Conservation (phyloP, 2,888 invertebrate species). For the Lumbricus terrestris region DNA sequence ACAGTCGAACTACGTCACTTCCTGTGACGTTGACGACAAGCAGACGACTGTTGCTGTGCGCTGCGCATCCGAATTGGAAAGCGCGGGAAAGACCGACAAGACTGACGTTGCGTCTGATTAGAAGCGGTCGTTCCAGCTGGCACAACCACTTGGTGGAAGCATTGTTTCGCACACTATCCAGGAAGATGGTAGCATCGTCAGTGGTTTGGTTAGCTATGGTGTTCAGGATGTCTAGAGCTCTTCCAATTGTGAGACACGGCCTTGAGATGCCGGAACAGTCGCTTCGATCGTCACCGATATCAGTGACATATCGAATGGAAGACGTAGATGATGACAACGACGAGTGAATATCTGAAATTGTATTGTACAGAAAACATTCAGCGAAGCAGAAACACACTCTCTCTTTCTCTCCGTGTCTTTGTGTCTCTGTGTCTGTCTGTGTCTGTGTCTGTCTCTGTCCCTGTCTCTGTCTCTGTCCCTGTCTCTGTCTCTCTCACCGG, state of each 20-base stretch:
- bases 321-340: neutral
- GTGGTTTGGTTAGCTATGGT: neutral
- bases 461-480: too few species aligned
- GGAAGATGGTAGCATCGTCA: neutral
- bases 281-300: neutral
- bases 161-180: neutral
- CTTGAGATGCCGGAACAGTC: neutral
- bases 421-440: too few species aligned
- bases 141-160: neutral
- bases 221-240: neutral
- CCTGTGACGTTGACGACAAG: constrained; percentile 14
- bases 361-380: neutral
- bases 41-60: neutral
- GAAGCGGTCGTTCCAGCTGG: neutral
- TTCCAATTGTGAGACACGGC: neutral
- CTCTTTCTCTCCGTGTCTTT: too few species aligned
- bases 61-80: neutral
- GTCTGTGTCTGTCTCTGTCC: too few species aligned
- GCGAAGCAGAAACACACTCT: neutral
- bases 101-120: neutral
- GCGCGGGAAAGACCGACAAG: neutral
- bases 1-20: constrained; percentile 3
- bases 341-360: neutral
- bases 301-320: neutral
- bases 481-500: too few species aligned